Percentiles rank a stretch among this genome's conserved stretches.
These are phyloP conservation scores for Hybos culiciformis DNA, from an alignment of 2,888 invertebrate species.

Conservation along the genomic window DNA sequence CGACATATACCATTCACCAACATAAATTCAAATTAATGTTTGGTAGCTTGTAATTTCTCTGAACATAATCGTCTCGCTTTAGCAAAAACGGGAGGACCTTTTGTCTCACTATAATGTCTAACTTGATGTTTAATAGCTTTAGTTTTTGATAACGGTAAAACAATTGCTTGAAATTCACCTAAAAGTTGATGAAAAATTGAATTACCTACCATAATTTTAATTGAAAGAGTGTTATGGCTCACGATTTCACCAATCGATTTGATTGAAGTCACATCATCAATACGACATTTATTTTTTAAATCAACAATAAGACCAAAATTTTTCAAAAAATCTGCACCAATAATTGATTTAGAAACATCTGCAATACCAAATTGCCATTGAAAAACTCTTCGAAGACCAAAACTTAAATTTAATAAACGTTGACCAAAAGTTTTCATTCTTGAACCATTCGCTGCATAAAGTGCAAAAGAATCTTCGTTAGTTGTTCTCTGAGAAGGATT, in stretches of 20 bases:
- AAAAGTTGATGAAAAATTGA: too few relatives aligned
- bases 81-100: conserved; percentile 1
- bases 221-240: too few relatives aligned
- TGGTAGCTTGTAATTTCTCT: too few relatives aligned
- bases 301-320: background rate
- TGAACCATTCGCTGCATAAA: background rate
- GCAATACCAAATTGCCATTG: background rate
- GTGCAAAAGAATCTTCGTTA: too few relatives aligned
- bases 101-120: background rate
- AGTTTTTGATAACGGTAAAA: too few relatives aligned
- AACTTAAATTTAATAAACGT: background rate
- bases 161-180: too few relatives aligned
- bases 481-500: too few relatives aligned
- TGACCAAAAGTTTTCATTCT: background rate
- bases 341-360: background rate
- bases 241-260: background rate
- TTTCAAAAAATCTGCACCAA: background rate
- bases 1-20: background rate
- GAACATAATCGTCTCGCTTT: conserved; percentile 5
- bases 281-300: background rate
- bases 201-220: too few relatives aligned
- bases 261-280: background rate
- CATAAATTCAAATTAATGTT: conserved; percentile 1
- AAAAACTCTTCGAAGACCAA: background rate
- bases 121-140: too few relatives aligned